Conservation (phyloP, 2,888 invertebrate genomes). For the Himalopsyche tibetana region DNA sequence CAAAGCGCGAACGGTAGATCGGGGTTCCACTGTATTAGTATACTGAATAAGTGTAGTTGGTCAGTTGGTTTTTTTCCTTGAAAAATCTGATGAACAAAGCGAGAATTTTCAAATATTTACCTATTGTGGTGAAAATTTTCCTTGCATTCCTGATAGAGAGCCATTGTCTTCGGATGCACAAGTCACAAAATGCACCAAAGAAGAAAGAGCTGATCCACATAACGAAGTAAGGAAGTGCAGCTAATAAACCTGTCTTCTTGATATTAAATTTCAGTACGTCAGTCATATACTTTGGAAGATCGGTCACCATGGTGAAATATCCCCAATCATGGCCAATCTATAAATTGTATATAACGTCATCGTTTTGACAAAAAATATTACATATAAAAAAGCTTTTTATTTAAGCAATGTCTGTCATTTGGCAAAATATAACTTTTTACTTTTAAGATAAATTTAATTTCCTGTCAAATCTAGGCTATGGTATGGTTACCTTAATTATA, state of each 20-base stretch:
- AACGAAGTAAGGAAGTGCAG: conserved; percentile 77
- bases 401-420: too few relatives aligned
- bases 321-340: conserved; percentile 79
- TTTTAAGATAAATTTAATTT: too few relatives aligned
- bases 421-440: too few relatives aligned
- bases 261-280: conserved; percentile 77
- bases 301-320: conserved; percentile 78
- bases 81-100: too few relatives aligned
- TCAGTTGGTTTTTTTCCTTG: too few relatives aligned
- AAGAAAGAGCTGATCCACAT: conserved; percentile 76
- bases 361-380: neutral
- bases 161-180: conserved; percentile 67
- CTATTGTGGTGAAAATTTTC: conserved; percentile 72
- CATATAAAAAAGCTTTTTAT: too few relatives aligned
- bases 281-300: conserved; percentile 78
- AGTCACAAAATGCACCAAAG: conserved; percentile 75
- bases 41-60: too few relatives aligned
- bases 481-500: too few relatives aligned
- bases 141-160: conserved; percentile 69
- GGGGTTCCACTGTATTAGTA: too few relatives aligned
- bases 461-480: too few relatives aligned
- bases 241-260: conserved; percentile 74
- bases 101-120: conserved; percentile 66
- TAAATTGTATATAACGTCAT: conserved; percentile 37
- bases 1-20: too few relatives aligned